phyloP scores from a whole-genome alignment of 2,888 invertebrate species.

The Andrena chrysosceles region DNA sequence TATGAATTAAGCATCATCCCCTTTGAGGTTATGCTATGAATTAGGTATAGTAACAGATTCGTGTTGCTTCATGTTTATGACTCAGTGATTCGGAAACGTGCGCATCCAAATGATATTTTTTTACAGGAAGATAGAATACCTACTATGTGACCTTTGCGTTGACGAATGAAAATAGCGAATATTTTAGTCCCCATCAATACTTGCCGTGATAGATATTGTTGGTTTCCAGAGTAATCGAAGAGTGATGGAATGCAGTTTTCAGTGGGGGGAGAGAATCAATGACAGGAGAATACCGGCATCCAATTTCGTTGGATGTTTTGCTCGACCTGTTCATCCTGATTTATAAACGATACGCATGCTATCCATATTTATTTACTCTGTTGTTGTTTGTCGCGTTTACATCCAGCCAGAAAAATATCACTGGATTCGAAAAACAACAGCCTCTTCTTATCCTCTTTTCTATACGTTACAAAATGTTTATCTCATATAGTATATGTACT shows the following conservation, averaged over 20 bases:
- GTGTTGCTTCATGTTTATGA: neutral
- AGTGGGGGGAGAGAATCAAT: constrained; percentile 45
- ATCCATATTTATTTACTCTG: constrained; percentile 46
- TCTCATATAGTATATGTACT: too few species aligned
- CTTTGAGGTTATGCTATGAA: neutral
- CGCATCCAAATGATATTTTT: neutral
- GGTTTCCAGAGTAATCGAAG: constrained; percentile 38
- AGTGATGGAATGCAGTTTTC: constrained; percentile 16
- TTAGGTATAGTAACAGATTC: neutral
- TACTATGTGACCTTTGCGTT: neutral
- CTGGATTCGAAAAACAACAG: constrained; percentile 16
- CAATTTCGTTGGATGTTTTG: constrained; percentile 45
- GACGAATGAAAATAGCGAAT: neutral
- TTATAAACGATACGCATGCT: constrained; percentile 48
- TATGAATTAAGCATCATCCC: too few species aligned
- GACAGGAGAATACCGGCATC: constrained; percentile 36
- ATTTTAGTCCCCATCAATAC: constrained; percentile 5
- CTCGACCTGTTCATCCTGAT: constrained; percentile 52
- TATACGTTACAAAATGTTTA: neutral
- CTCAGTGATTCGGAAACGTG: neutral
- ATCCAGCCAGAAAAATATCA: constrained; percentile 5
- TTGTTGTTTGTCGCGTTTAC: constrained; percentile 19
- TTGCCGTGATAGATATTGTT: constrained; percentile 17
- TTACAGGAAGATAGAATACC: neutral
- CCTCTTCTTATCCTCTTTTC: neutral